Evolutionary conservation across 2,888 invertebrate genomes (phyloP).

Genomic region (Perithous albicinctus): DNA sequence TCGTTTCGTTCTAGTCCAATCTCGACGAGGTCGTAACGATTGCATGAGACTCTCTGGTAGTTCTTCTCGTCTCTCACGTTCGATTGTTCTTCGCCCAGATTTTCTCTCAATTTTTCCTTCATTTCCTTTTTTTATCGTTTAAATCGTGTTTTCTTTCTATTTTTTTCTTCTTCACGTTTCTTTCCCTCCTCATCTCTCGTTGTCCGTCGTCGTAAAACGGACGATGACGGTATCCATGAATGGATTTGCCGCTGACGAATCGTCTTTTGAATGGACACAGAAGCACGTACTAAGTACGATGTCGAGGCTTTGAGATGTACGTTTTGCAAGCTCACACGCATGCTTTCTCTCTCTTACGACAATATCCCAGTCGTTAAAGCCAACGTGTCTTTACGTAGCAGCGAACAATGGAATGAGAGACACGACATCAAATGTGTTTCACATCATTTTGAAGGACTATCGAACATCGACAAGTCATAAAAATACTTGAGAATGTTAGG

Average conservation of each 20-base stretch:
- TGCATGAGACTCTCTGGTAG: neutral
- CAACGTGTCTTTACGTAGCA: neutral
- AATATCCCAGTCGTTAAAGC: neutral
- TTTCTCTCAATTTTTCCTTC: conserved; percentile 12
- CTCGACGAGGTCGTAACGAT: conserved; percentile 36
- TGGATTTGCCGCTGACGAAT: neutral
- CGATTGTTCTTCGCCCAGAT: conserved; percentile 28
- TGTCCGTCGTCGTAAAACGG: conserved; percentile 18
- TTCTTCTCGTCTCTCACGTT: conserved; percentile 4
- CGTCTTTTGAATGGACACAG: neutral
- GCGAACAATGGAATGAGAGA: neutral
- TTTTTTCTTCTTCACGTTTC: neutral
- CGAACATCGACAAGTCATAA: neutral
- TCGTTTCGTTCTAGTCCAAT: conserved; percentile 25
- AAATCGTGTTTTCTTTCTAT: neutral
- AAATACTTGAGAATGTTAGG: neutral
- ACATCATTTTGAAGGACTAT: neutral
- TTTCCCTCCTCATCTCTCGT: neutral
- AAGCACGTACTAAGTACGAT: neutral
- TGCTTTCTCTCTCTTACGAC: neutral
- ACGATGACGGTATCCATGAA: neutral
- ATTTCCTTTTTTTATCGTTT: conserved; percentile 10
- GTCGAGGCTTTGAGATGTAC: neutral
- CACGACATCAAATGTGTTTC: neutral
- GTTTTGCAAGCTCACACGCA: neutral